Evolutionary conservation across 2,888 invertebrate genomes (phyloP), one percentile per base, ranked within the genome.

Genomic region (Craniophora ligustri): DNA sequence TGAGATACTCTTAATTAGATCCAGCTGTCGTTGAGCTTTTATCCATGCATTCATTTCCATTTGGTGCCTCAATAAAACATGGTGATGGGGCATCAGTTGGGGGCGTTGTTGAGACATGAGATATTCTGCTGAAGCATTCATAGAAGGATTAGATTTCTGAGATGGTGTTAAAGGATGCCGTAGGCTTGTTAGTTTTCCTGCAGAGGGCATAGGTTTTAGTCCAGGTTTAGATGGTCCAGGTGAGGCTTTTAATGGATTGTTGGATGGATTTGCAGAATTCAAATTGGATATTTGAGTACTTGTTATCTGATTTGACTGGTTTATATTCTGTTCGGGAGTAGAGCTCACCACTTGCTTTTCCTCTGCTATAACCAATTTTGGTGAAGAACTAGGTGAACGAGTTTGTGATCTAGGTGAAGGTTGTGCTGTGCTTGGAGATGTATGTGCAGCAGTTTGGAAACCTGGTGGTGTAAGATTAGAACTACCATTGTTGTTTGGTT

Each of bases 311-410:
- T 88, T 91, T 31, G 90, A 87, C 61, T 93, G 93, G 70, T 87
- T 89, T 5, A 86, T 69, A 67, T 75, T 87, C 47, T 80, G 80
- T 48, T 93, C 93, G 42, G 79, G 59, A 28, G 73, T 54, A 57
- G 75, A 65, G 67, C 64, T 84, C 56, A 71, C 80, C 13, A 81
- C 75, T 76, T 93, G 93, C 71, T 93, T 93, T 44, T 93, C 93
- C 76, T 94, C 94, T 48, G 93, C 94, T 70, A 94, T 94, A 1
- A 94, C 91, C 60, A 94, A 79, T 69, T 94, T 94, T 26, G 94
- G 94, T 26, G 94, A 94, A 28, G 92, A 93, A 70, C 94, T 94
- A 16, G 94, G 94, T 14, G 94, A 94, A n/a, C 94, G 86, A 30
- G 90, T 92, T 75, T 91, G 93, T 19, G 88, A 81, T 61, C 92